A percentile compares a stretch with the other conserved stretches of the same genome.
phyloP scores from a whole-genome alignment of 2,113 vertebrate genomes.

The Xenopus laevis region DNA sequence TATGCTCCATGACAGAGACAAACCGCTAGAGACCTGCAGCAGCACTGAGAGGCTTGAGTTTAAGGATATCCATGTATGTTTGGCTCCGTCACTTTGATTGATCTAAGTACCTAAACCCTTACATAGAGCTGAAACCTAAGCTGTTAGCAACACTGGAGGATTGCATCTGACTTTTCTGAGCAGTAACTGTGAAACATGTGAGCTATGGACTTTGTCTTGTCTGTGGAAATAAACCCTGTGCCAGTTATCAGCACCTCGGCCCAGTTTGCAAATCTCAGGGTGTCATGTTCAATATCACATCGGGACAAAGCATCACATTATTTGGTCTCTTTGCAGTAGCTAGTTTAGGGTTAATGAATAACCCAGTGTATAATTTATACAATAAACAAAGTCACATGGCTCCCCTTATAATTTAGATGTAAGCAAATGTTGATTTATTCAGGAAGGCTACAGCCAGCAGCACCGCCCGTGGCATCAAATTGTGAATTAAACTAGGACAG shows the following conservation, averaged over 20 bases:
- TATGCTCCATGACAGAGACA: neutral
- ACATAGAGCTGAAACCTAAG: neutral
- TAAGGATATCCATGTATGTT: slow-evolving; percentile 1
- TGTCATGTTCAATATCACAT: no score
- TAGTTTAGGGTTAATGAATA: slow-evolving; percentile 76
- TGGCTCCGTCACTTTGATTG: neutral
- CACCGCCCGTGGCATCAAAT: slow-evolving; percentile 84
- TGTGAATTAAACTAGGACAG: slow-evolving; percentile 99
- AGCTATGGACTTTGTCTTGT: neutral
- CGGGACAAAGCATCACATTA: no score
- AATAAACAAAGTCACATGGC: slow-evolving; percentile 98
- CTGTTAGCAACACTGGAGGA: neutral
- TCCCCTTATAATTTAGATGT: slow-evolving; percentile 98
- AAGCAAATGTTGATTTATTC: slow-evolving; percentile 99
- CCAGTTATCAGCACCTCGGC: no score
- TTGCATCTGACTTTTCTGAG: neutral
- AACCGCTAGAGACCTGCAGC: neutral
- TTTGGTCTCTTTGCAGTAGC: slow-evolving; percentile 39
- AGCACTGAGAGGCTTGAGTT: neutral
- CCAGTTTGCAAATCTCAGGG: no score
- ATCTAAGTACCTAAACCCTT: neutral
- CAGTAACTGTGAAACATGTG: neutral
- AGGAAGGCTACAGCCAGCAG: slow-evolving; percentile 92
- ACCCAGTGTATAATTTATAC: slow-evolving; percentile 97
- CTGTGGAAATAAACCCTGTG: neutral